A percentile compares a stretch with the other conserved stretches of the same genome.
These are phyloP conservation scores for Liodrosophila aerea DNA, from an alignment of 2,888 invertebrate genomes.

Conservation along the genomic window DNA sequence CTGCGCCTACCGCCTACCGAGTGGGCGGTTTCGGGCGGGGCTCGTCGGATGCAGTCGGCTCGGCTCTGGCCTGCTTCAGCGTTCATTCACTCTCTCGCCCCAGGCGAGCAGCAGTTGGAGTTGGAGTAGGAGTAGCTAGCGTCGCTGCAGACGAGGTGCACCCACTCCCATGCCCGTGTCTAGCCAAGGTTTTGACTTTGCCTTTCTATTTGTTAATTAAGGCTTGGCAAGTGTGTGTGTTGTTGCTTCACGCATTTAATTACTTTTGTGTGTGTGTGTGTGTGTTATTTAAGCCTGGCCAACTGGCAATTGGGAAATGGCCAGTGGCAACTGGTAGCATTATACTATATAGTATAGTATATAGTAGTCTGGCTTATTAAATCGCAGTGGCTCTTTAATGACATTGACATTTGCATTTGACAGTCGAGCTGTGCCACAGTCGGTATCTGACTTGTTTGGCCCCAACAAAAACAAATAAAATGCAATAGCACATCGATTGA, in stretches of 20 bases:
- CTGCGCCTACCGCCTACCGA: slow-evolving; percentile 51
- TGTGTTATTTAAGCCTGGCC: slow-evolving; percentile 44
- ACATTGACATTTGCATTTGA: slow-evolving; percentile 69
- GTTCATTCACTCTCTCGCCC: slow-evolving; percentile 65
- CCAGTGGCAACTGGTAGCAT: slow-evolving; percentile 7
- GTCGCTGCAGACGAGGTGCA: neutral
- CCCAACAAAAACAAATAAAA: slow-evolving; percentile 67
- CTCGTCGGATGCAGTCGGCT: neutral
- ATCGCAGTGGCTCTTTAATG: slow-evolving; percentile 58
- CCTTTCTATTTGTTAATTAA: slow-evolving; percentile 74
- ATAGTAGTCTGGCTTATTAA: slow-evolving; percentile 43
- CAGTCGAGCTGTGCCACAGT: slow-evolving; percentile 29
- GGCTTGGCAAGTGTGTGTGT: slow-evolving; percentile 36
- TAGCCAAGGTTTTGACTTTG: slow-evolving; percentile 65
- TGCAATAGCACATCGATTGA: slow-evolving; percentile 65
- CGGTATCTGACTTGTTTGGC: slow-evolving; percentile 45
- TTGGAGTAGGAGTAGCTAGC: neutral
- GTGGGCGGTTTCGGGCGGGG: no score
- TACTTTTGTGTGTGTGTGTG: no score
- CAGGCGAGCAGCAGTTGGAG: neutral
- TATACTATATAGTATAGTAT: no score
- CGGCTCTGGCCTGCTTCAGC: slow-evolving; percentile 58
- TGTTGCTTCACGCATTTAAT: slow-evolving; percentile 68
- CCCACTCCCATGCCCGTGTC: slow-evolving; percentile 49
- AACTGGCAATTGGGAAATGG: slow-evolving; percentile 37